phyloP scores from a whole-genome alignment of 2,888 invertebrate genomes.

The Drosophila mercatorum region DNA sequence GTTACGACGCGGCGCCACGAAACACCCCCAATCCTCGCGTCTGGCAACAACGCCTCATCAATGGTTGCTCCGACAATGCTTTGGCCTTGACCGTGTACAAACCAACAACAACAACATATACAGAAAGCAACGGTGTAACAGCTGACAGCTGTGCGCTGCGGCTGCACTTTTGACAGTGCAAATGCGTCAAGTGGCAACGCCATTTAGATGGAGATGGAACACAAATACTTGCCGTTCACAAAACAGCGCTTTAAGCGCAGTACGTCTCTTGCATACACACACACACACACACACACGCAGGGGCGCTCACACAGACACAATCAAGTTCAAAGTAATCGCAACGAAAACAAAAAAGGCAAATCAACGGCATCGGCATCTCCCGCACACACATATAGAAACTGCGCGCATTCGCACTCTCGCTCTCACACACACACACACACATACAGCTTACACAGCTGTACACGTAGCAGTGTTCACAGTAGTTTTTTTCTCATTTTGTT shows the following conservation, averaged over 20 bases:
- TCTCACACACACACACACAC: conserved; percentile 27
- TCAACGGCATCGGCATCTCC: conserved; percentile 47
- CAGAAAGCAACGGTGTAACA: conserved; percentile 61
- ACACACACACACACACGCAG: conserved; percentile 14
- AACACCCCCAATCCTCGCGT: conserved; percentile 25
- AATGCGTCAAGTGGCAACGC: conserved; percentile 58
- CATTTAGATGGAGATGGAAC: conserved; percentile 33
- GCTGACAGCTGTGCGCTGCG: conserved; percentile 66
- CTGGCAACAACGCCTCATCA: conserved; percentile 30
- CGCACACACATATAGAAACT: conserved; percentile 45
- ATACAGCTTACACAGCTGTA: conserved; percentile 61
- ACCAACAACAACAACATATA: conserved; percentile 34
- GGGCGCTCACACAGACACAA: conserved; percentile 24
- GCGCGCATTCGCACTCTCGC: conserved; percentile 68
- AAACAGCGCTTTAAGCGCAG: conserved; percentile 50
- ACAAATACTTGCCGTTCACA: conserved; percentile 25
- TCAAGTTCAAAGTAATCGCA: conserved; percentile 70
- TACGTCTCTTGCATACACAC: conserved; percentile 41
- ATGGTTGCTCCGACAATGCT: conserved; percentile 38
- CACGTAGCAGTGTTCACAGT: conserved; percentile 66
- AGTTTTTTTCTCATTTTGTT: conserved; percentile 40
- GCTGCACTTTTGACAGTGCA: conserved; percentile 47
- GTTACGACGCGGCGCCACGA: conserved; percentile 63
- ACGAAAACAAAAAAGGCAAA: conserved; percentile 42
- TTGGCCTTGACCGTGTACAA: conserved; percentile 62